Evolutionary conservation across 2,113 vertebrate species (phyloP), one percentile per base, ranked within the genome.

Genomic region (Petroica traversi): DNA sequence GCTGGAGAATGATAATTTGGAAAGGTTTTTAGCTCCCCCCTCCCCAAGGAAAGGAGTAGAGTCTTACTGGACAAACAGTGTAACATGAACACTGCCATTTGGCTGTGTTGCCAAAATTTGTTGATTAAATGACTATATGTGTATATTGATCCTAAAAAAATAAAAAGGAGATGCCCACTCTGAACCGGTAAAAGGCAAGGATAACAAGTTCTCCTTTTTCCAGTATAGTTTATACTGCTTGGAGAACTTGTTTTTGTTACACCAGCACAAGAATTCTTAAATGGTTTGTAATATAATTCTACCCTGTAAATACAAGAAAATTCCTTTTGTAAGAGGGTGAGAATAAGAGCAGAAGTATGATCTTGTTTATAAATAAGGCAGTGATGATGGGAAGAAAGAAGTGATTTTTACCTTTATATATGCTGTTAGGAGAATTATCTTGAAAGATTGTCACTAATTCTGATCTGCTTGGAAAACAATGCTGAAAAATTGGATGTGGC

Each of bases 401-500:
- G 49, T 66, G 28, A 62, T 88, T 77, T 88, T 88, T 88, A 61
- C 89, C 40, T 79, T 69, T 75, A 36, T 68, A 28, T 82, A 58
- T 79, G 29, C 28, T 82, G 8, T 76, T 78, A 38, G 45, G 72
- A 76, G 63, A 87, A 54, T 4, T 8, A 17, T 76, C 79, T 17
- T 75, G 71, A 84, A 93, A 79, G 34, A 17, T 64, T 95, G 48
- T 61, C 29, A 12, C 29, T 62, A 90, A 76, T 77, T 92, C 63
- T 49, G 19, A 79, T 92, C 52, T 85, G 69, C 49, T 90, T 62
- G 49, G 58, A 75, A 93, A 88, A 92, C 9, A 8, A 57, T 52
- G n/a, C 64, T 96, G 71, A 52, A 92, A 96, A 95, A 88, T 49
- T 96, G 59, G 93, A 89, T 59, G 24, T 46, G 5, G 29, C 38